Evolutionary conservation across 2,113 vertebrate genomes (phyloP).

Genomic region (Scalopus aquaticus): DNA sequence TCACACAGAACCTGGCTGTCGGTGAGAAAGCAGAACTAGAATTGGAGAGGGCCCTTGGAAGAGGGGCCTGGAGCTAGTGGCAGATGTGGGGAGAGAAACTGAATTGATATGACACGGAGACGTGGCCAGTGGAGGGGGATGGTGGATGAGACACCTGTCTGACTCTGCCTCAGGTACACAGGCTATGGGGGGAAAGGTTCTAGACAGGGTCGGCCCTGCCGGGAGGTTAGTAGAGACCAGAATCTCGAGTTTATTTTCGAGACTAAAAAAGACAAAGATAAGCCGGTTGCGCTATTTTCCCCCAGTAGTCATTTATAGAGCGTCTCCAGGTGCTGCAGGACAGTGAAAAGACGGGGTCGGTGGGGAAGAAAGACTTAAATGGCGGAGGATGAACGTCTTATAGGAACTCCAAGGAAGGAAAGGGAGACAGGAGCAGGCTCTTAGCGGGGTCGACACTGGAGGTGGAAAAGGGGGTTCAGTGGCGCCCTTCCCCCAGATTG

Average conservation of each 20-base stretch:
- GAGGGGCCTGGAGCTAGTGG: background rate
- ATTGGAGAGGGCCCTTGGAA: background rate
- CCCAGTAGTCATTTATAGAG: background rate
- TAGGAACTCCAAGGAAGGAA: background rate
- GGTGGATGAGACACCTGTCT: background rate
- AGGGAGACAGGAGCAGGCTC: background rate
- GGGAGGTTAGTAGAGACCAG: background rate
- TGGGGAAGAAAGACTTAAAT: background rate
- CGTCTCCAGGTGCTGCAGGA: background rate
- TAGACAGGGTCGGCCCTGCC: no score
- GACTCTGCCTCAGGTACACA: background rate
- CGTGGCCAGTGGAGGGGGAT: background rate
- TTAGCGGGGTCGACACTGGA: background rate
- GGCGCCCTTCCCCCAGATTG: constrained; percentile 51
- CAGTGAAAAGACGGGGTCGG: background rate
- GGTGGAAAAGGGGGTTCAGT: constrained; percentile 25
- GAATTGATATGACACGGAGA: background rate
- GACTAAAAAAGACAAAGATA: background rate
- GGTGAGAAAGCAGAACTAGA: background rate
- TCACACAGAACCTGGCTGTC: background rate
- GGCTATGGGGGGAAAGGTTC: background rate
- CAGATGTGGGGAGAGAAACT: background rate
- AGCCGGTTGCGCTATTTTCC: background rate
- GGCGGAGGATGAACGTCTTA: background rate
- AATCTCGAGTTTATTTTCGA: background rate